These are phyloP conservation scores for Craniophora ligustri DNA, from an alignment of 2,888 invertebrate species.

Conservation along the genomic window DNA sequence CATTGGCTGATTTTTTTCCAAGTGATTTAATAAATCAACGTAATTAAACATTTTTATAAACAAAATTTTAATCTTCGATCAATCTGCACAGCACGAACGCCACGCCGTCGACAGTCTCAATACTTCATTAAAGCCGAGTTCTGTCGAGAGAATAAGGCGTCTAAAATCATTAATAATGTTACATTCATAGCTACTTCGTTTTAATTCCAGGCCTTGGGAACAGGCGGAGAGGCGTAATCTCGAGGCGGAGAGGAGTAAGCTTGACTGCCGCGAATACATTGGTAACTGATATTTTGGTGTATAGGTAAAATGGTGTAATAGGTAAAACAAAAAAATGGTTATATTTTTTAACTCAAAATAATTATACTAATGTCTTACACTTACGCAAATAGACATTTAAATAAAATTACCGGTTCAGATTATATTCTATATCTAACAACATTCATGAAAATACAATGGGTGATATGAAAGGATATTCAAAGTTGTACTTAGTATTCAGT, in stretches of 20 bases:
- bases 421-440: no score
- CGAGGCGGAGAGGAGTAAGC: slow-evolving; percentile 58
- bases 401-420: no score
- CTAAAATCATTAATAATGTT: slow-evolving; percentile 61
- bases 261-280: slow-evolving; percentile 17
- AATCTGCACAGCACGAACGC: slow-evolving; percentile 32
- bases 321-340: no score
- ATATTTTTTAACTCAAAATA: no score
- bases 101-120: slow-evolving; percentile 40
- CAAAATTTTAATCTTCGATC: slow-evolving; percentile 26
- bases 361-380: no score
- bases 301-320: no score
- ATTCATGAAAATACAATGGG: no score
- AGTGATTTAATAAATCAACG: neutral
- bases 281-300: slow-evolving; percentile 23
- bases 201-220: slow-evolving; percentile 61
- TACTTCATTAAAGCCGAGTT: slow-evolving; percentile 46
- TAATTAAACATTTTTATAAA: neutral
- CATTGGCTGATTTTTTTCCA: neutral
- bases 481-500: no score
- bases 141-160: slow-evolving; percentile 46
- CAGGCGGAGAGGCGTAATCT: slow-evolving; percentile 62
- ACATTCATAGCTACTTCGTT: slow-evolving; percentile 63
- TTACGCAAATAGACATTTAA: no score
- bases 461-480: no score